Conservation (phyloP, 2,797 vertebrate genomes). For the Fistularia tabacaria region DNA sequence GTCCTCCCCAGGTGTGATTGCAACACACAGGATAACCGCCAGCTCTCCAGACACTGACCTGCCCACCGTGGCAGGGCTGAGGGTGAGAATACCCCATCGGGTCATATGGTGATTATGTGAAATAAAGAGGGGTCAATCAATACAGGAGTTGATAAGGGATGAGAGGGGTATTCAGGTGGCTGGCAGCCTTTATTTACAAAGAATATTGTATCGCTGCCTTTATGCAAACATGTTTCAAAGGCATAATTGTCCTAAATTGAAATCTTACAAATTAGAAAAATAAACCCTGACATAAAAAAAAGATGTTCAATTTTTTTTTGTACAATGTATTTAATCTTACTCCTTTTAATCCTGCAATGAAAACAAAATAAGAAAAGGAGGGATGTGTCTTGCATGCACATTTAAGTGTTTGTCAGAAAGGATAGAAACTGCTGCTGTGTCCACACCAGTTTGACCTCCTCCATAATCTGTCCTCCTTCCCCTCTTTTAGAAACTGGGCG, state of each 20-base stretch:
- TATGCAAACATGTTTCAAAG: too few relatives aligned
- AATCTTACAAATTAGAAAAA: too few relatives aligned
- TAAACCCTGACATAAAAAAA: too few relatives aligned
- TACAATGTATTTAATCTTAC: too few relatives aligned
- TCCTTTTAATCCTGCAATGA: too few relatives aligned
- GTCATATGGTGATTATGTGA: not conserved
- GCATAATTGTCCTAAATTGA: too few relatives aligned
- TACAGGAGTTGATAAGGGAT: not conserved
- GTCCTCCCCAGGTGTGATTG: slow-evolving; percentile 76
- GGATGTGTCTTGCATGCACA: too few relatives aligned
- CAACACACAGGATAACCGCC: slow-evolving; percentile 87
- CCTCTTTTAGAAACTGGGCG: slow-evolving; percentile 81
- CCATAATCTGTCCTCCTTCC: not conserved
- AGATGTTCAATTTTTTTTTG: too few relatives aligned
- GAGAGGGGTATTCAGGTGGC: not conserved
- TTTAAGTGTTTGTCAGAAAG: not conserved
- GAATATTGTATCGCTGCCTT: too few relatives aligned
- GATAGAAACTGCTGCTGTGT: too few relatives aligned
- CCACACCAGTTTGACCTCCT: not conserved
- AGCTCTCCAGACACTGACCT: slow-evolving; percentile 89
- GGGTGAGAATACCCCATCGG: slow-evolving; percentile 73
- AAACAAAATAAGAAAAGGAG: too few relatives aligned
- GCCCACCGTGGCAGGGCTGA: slow-evolving; percentile 82
- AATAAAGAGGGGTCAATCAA: not conserved
- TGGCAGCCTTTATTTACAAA: too few relatives aligned